Evolutionary conservation across 1,140 invertebrate species (phyloP).

Genomic region (Macrosteles quadrilineatus): DNA sequence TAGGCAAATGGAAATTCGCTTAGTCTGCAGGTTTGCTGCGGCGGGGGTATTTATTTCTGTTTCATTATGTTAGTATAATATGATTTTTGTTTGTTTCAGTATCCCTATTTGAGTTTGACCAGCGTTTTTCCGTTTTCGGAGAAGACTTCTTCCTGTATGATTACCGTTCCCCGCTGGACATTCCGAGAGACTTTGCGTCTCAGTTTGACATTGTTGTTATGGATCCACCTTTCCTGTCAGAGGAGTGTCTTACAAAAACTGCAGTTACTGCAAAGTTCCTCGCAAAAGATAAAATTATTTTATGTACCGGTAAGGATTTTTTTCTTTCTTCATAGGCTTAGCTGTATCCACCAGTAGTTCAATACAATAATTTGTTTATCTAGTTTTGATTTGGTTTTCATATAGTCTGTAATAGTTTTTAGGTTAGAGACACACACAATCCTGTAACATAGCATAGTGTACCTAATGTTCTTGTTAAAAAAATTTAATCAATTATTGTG

Average conservation of each 20-base stretch:
- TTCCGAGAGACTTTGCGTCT: slow-evolving; percentile 62
- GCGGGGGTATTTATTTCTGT: too few relatives aligned
- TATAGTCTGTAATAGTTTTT: too few relatives aligned
- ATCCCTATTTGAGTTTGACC: slow-evolving; percentile 78
- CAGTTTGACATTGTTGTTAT: slow-evolving; percentile 85
- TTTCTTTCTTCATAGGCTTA: not conserved
- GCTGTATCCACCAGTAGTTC: slow-evolving; percentile 17
- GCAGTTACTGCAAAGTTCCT: slow-evolving; percentile 77
- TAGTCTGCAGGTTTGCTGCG: too few relatives aligned
- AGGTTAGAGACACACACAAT: too few relatives aligned
- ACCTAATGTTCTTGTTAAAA: too few relatives aligned
- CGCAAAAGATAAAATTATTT: slow-evolving; percentile 76
- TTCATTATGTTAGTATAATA: too few relatives aligned
- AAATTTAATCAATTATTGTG: too few relatives aligned
- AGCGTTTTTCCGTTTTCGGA: slow-evolving; percentile 75
- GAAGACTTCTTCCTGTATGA: slow-evolving; percentile 87
- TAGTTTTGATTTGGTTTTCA: too few relatives aligned
- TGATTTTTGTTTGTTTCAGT: slow-evolving; percentile 65
- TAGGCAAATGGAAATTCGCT: too few relatives aligned
- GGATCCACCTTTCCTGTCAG: slow-evolving; percentile 92
- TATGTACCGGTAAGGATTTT: slow-evolving; percentile 77
- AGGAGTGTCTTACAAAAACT: slow-evolving; percentile 89
- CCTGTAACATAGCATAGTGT: too few relatives aligned
- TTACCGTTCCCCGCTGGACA: slow-evolving; percentile 76
- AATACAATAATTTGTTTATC: too few relatives aligned